Base-by-base conservation (phyloP, 1,140 invertebrate genomes). In the Orius laevigatus region DNA sequence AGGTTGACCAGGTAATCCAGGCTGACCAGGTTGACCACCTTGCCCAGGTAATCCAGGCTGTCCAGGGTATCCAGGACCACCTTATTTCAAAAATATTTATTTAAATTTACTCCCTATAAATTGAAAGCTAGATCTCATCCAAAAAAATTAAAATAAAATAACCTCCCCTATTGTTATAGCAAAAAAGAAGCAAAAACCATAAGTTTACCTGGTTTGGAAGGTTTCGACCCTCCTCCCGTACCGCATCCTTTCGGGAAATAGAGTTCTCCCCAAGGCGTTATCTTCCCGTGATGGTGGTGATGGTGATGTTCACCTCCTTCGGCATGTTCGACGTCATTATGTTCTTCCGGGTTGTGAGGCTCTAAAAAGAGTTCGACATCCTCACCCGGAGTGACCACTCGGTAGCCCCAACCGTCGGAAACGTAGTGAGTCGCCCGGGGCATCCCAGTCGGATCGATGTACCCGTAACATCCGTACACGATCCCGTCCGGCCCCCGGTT, bases 381-480 rank as follows among this genome's bases (percentile, higher is more conserved):
- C 50, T 79, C 69, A 32, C 75, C 71, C 0, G 79, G 75, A 53
- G 73, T 69, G 0, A 84, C 73, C 0, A 79, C 73, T 53, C 81
- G 62, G 59, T 83, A 85, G 34, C 81, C 81, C 68, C 79, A 79
- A 38, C 74, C 73, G 62, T 85, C 81, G 45, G 80, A 79, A 1
- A 85, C 66, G 56, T 84, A 86, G 62, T 81, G 79, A 19, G 78
- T 81, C 25, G 74, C 75, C 35, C 72, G 66, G 2, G 79, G 61
- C 52, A 72, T 69, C 15, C 75, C 72, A 39, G 76, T 70, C 1
- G 78, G 73, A 59, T 82, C 78, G 11, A 83, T 70, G 57, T 78
- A 79, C 34, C 81, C 81, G 52, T 83, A 84, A 61, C 81, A 84
- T 53, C 81, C 81, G 52, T 82, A 84, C 0, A 80, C 81, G 12